phyloP scores from a whole-genome alignment of 2,888 invertebrate species.

The Tinea pellionella region DNA sequence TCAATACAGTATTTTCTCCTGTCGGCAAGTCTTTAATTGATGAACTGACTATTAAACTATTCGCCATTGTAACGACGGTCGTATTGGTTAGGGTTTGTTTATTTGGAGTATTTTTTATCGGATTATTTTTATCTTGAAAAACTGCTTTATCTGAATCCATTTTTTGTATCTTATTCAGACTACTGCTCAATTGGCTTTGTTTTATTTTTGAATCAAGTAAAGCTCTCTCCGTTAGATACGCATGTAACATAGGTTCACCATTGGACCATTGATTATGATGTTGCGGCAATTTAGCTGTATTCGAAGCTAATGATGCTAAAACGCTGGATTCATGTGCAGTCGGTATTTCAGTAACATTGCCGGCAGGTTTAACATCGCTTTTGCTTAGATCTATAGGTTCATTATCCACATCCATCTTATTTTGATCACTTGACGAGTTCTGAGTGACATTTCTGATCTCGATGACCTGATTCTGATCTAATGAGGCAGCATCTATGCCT shows the following conservation, averaged over 20 bases:
- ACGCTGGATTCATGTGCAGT: constrained; percentile 73
- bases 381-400: constrained; percentile 65
- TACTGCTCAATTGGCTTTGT: constrained; percentile 69
- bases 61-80: background rate
- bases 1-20: background rate
- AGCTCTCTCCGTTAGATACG: constrained; percentile 79
- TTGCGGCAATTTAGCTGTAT: constrained; percentile 71
- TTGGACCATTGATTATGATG: constrained; percentile 66
- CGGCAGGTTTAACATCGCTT: constrained; percentile 39
- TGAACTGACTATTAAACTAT: background rate
- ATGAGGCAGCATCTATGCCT: constrained; percentile 33
- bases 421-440: background rate
- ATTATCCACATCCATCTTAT: constrained; percentile 51
- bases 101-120: constrained; percentile 26
- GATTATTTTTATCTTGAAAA: constrained; percentile 21
- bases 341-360: constrained; percentile 60
- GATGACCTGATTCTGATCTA: constrained; percentile 26
- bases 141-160: constrained; percentile 25
- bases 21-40: background rate
- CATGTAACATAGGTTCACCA: constrained; percentile 76
- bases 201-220: constrained; percentile 78
- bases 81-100: constrained; percentile 1
- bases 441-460: background rate
- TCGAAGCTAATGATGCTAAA: constrained; percentile 72
- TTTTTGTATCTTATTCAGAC: constrained; percentile 45